A percentile compares a stretch with the other conserved stretches of the same genome.
These are phyloP conservation scores for Cybosia mesomella DNA, from an alignment of 2,888 invertebrate species.

Conservation along the genomic window DNA sequence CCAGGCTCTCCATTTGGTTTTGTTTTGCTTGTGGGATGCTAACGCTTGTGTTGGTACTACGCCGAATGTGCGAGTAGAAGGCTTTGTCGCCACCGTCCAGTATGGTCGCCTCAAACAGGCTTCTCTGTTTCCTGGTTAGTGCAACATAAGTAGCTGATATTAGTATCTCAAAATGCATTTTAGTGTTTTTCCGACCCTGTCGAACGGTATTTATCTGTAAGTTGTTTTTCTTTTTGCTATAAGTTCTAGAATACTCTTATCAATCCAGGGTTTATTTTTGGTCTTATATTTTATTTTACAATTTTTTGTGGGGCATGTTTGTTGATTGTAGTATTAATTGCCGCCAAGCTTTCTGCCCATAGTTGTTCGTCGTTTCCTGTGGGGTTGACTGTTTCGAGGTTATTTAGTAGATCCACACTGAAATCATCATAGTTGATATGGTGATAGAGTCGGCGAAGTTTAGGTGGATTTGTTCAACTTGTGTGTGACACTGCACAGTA, in stretches of 20 bases:
- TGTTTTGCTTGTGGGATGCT: too few species aligned
- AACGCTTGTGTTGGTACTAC: not conserved
- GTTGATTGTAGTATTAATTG: too few species aligned
- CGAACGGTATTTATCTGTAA: not conserved
- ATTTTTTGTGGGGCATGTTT: too few species aligned
- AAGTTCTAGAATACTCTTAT: not conserved
- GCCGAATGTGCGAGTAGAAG: not conserved
- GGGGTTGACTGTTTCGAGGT: not conserved
- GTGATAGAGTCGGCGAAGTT: not conserved
- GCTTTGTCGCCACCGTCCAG: not conserved
- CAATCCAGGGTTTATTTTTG: conserved; percentile 1
- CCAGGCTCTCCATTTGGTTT: too few species aligned
- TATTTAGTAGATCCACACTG: not conserved
- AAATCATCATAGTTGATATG: not conserved
- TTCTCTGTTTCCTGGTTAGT: not conserved
- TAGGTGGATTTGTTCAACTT: not conserved
- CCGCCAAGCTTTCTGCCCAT: too few species aligned
- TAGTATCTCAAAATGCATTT: not conserved
- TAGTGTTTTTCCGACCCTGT: not conserved
- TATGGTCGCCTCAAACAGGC: not conserved
- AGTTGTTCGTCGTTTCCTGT: not conserved
- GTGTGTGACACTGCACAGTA: not conserved
- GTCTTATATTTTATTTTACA: not conserved
- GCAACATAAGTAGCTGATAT: not conserved
- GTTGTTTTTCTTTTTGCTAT: not conserved